phyloP scores from a whole-genome alignment of 2,113 vertebrate species.

The Trochalopteron elliotii region DNA sequence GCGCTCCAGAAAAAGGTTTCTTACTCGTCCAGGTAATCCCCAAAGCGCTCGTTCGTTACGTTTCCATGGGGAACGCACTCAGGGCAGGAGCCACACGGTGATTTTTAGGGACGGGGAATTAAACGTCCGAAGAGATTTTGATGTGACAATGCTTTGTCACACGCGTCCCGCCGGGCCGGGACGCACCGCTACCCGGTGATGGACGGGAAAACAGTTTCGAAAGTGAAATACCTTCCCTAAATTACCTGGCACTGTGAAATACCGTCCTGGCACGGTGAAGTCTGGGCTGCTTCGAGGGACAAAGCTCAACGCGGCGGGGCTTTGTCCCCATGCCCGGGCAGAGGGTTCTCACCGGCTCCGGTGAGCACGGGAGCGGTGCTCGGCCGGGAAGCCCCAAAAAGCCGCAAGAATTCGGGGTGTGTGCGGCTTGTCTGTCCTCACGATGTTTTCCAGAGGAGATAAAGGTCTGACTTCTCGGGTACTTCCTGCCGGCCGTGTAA shows the following conservation, averaged over 20 bases:
- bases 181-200: background rate
- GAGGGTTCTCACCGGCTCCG: background rate
- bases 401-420: background rate
- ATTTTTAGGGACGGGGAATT: background rate
- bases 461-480: slow-evolving; percentile 40
- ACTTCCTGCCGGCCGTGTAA: slow-evolving; percentile 12
- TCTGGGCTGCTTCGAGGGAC: background rate
- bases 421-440: slow-evolving; percentile 76
- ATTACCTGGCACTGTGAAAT: too few species aligned
- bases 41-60: background rate
- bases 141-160: background rate
- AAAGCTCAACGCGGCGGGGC: background rate
- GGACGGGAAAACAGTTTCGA: background rate
- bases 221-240: background rate
- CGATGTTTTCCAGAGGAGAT: slow-evolving; percentile 76
- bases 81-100: background rate
- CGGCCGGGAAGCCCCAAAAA: background rate
- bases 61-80: background rate
- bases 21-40: background rate
- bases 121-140: background rate
- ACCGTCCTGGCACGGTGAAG: too few species aligned
- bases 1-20: background rate
- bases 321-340: background rate
- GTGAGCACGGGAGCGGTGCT: background rate
- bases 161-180: background rate